phyloP scores from a whole-genome alignment of 2,888 invertebrate genomes.

The Micropterix aruncella region DNA sequence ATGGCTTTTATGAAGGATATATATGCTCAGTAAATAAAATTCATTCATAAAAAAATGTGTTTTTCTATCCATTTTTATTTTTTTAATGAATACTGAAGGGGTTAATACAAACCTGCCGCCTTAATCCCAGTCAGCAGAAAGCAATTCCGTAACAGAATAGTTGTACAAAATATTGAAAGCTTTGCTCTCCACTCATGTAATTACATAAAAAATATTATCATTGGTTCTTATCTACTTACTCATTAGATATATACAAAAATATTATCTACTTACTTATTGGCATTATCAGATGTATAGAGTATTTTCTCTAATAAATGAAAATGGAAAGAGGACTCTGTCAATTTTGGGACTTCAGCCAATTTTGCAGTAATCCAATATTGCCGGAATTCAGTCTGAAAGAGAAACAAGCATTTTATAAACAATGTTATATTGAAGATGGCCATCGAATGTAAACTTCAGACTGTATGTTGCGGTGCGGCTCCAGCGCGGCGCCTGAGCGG shows the following conservation, averaged over 20 bases:
- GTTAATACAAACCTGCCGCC: too few relatives aligned
- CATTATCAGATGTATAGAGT: conserved; percentile 27
- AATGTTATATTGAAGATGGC: conserved; percentile 3
- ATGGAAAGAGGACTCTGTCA: conserved; percentile 19
- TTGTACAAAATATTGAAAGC: too few relatives aligned
- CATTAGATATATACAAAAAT: background rate
- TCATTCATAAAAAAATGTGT: too few relatives aligned
- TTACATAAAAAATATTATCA: background rate
- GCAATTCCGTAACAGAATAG: too few relatives aligned
- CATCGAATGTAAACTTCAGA: conserved; percentile 5
- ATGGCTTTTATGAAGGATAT: too few relatives aligned
- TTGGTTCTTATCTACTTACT: background rate
- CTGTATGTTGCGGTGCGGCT: too few relatives aligned
- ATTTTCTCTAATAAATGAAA: conserved; percentile 36
- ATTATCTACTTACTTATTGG: conserved; percentile 22
- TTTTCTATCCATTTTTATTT: too few relatives aligned
- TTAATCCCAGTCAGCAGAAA: too few relatives aligned
- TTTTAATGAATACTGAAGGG: too few relatives aligned
- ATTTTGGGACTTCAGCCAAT: conserved; percentile 45
- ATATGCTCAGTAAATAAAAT: too few relatives aligned
- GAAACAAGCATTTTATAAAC: conserved; percentile 8
- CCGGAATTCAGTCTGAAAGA: conserved; percentile 63
- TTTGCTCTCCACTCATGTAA: too few relatives aligned
- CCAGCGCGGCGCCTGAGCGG: too few relatives aligned
- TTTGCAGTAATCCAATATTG: conserved; percentile 72